Percentiles rank a stretch among this genome's conserved stretches.
phyloP scores from a whole-genome alignment of 2,797 vertebrate species.

The Crocodylus rhombifer region DNA sequence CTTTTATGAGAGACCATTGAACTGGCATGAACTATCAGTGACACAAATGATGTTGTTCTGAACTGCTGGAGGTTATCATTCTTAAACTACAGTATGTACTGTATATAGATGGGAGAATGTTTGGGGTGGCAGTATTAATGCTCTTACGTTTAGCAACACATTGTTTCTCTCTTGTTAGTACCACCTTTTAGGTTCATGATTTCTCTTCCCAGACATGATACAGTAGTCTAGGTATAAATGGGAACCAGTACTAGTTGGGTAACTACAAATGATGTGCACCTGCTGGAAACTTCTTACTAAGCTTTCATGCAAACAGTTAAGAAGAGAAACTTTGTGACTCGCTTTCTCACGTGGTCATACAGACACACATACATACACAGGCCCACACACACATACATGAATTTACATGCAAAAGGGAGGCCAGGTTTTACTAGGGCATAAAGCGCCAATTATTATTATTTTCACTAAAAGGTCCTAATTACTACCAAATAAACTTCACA shows the following conservation, averaged over 20 bases:
- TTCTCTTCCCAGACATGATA: constrained; percentile 16
- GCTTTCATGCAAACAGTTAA: not conserved
- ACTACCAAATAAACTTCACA: not conserved
- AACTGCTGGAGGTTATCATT: constrained; percentile 38
- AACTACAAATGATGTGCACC: constrained; percentile 15
- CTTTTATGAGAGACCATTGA: constrained; percentile 70
- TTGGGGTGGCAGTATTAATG: constrained; percentile 21
- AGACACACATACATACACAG: no score
- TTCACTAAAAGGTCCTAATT: no score
- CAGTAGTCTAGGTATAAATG: not conserved
- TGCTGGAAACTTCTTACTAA: not conserved
- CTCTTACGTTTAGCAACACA: constrained; percentile 52
- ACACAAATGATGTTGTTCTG: constrained; percentile 57
- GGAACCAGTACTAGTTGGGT: not conserved
- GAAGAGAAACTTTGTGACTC: not conserved
- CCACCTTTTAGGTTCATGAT: constrained; percentile 50
- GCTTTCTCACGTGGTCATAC: not conserved
- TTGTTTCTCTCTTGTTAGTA: not conserved
- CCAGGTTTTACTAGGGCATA: no score
- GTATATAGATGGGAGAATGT: constrained; percentile 35
- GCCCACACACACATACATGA: not conserved
- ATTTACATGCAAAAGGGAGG: not conserved
- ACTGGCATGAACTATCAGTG: constrained; percentile 71
- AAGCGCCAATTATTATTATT: no score
- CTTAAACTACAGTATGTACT: not conserved